A percentile compares a stretch with the other conserved stretches of the same genome.
These are phyloP conservation scores for Cebidichthys violaceus DNA, from an alignment of 2,113 vertebrate species.

Conservation along the genomic window DNA sequence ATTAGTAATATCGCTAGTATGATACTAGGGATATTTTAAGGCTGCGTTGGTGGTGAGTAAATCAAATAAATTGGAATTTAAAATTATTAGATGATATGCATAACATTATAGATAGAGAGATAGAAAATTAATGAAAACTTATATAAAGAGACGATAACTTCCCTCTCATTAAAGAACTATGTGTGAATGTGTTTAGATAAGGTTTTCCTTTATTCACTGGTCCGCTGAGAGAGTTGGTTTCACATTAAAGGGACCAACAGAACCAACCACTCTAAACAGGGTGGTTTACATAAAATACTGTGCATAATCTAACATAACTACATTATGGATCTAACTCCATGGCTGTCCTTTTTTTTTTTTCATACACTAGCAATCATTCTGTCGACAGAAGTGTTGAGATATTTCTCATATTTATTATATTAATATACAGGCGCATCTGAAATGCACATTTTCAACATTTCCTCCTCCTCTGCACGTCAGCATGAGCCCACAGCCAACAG, in stretches of 20 bases:
- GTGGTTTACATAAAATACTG: conserved; percentile 34
- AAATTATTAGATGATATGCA: not conserved
- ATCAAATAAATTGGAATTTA: not conserved
- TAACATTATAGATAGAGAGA: not conserved
- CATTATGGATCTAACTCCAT: not conserved
- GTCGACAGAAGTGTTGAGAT: not conserved
- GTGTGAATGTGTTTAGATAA: not conserved
- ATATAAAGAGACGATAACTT: not conserved
- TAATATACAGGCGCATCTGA: conserved; percentile 1
- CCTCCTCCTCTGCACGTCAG: not conserved
- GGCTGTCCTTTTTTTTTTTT: not conserved
- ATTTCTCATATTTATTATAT: not conserved
- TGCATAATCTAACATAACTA: conserved; percentile 35
- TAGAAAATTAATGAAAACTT: not conserved
- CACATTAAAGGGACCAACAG: not conserved
- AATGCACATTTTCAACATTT: conserved; percentile 14
- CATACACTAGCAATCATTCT: not conserved
- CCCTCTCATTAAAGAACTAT: not conserved
- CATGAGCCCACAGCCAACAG: not conserved
- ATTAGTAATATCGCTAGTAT: no score
- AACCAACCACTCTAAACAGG: conserved; percentile 19
- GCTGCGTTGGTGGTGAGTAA: not conserved
- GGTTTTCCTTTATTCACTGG: not conserved
- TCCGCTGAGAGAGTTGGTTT: conserved; percentile 2
- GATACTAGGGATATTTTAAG: not conserved